Percentiles rank a stretch among this genome's conserved stretches.
Evolutionary conservation across 2,888 invertebrate genomes (phyloP).

Genomic region (Apomyelois bistriatella): DNA sequence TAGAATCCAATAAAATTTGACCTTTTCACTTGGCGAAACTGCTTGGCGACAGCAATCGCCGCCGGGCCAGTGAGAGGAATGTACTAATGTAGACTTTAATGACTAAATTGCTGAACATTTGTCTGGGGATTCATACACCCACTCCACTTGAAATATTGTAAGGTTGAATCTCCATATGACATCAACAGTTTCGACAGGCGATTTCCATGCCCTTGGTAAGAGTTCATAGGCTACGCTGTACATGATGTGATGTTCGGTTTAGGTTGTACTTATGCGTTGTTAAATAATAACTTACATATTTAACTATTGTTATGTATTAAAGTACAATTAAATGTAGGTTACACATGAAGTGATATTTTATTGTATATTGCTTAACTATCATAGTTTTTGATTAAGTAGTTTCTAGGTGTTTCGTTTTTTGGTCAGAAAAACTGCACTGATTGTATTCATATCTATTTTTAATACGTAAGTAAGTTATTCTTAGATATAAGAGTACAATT

Average conservation of each 20-base stretch:
- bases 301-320: no score
- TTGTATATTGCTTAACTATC: no score
- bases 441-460: no score
- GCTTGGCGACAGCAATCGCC: neutral
- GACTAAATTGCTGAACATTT: constrained; percentile 6
- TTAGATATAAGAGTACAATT: no score
- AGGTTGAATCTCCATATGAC: neutral
- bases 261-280: neutral
- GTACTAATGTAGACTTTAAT: neutral
- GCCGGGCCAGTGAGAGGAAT: neutral
- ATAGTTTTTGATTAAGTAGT: no score
- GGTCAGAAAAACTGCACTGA: no score
- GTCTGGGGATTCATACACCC: constrained; percentile 3
- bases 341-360: no score
- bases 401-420: no score
- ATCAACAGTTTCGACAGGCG: neutral
- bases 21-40: constrained; percentile 6
- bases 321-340: no score
- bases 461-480: no score
- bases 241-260: neutral
- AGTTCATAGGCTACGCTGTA: neutral
- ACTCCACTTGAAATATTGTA: neutral
- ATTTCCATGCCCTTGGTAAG: neutral
- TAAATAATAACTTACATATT: neutral
- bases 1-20: constrained; percentile 3